Base-by-base conservation (phyloP, 2,888 invertebrate genomes). In the Agonum fuliginosum region DNA sequence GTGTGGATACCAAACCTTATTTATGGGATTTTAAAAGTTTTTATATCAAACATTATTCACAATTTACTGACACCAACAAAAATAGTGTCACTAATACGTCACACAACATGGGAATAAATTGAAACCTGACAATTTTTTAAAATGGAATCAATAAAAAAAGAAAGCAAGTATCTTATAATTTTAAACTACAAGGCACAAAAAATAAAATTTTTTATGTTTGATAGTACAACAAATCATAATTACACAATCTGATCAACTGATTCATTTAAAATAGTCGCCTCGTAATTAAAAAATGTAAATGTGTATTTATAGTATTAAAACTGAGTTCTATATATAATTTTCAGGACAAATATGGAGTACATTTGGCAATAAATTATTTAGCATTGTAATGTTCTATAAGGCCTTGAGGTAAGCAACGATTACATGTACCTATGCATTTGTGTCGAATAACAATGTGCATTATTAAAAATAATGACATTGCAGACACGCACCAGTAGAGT, bases 401-500 rank as follows among this genome's bases (percentile, higher is more conserved):
- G 58, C 58, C 58, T 62, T 62, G 58, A 62, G 58, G 58, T 62
- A 30, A 62, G 30, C 58, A 27, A 17, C 30, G 58, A 62, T 62
- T 62, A 62, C 27, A 62, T 30, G 58, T 62, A 30, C n/a, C n/a
- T 30, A 62, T 30, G 58, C 17, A 62, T 62, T 62, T 62, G 58
- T 62, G 58, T 30, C 12, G 58, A 62, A 62, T 62, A 62, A 62
- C 58, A 67, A 41, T 67, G 19, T 65, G 67, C 43, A 67, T 37
- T 67, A 67, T 67, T 67, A 67, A 67, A 67, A 67, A 43, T 67
- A 67, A 67, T 67, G 67, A 67, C 67, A 67, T 20, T 67, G 41
- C 67, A 20, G 67, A 43, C 43, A 43, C 67, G 43, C 67, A 43
- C 37, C 10, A 20, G 22, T 67, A 67, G 41, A 20, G 22, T 67